phyloP scores from a whole-genome alignment of 2,797 vertebrate species.

The Alcedo atthis region DNA sequence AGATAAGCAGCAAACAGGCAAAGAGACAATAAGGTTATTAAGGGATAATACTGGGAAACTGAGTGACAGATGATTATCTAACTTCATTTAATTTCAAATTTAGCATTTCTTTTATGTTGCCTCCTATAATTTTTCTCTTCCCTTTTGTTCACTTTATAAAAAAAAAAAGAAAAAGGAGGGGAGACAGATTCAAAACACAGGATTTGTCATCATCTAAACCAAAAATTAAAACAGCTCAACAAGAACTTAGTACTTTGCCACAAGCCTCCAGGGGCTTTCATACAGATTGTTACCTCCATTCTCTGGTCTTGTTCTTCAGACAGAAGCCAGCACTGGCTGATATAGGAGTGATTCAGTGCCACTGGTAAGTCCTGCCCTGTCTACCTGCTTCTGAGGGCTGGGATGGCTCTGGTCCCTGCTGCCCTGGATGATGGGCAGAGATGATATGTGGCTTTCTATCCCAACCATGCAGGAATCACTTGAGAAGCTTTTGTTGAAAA shows the following conservation, averaged over 20 bases:
- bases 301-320: neutral
- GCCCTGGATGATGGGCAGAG: neutral
- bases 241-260: neutral
- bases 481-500: neutral
- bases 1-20: slow-evolving; percentile 47
- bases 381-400: neutral
- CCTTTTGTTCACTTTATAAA: neutral
- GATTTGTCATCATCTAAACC: neutral
- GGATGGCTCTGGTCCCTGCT: neutral
- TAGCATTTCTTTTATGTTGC: slow-evolving; percentile 34
- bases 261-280: neutral
- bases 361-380: neutral
- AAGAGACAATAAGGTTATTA: slow-evolving; percentile 53
- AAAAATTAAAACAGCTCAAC: neutral
- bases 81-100: slow-evolving; percentile 50
- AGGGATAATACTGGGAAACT: slow-evolving; percentile 26
- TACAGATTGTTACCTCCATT: neutral
- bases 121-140: neutral
- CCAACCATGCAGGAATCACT: neutral
- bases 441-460: neutral
- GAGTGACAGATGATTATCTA: slow-evolving; percentile 34
- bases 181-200: neutral
- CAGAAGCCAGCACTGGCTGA: neutral
- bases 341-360: neutral
- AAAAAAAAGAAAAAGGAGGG: accelerated